Conservation (phyloP, 2,797 vertebrate genomes). For the Apodemus agrarius region DNA sequence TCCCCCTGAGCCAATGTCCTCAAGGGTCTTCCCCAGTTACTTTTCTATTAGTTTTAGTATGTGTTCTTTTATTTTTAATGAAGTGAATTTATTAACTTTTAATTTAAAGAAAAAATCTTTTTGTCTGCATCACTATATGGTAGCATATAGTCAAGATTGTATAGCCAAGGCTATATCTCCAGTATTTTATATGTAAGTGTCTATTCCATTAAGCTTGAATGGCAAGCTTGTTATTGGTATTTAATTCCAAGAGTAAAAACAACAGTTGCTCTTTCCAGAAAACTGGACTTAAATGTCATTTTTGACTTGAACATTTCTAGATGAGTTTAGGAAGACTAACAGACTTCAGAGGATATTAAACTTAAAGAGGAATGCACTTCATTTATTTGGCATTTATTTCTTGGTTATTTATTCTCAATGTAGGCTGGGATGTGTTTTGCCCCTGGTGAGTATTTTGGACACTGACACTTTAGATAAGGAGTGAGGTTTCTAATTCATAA, state of each 20-base stretch:
- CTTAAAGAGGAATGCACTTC: neutral
- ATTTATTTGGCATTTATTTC: neutral
- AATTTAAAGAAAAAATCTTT: neutral
- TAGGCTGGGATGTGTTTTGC: neutral
- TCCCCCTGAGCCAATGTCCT: no score
- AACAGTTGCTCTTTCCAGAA: neutral
- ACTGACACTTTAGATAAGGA: neutral
- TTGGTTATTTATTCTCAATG: neutral
- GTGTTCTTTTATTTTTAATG: slow-evolving; percentile 26
- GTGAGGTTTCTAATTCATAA: slow-evolving; percentile 26
- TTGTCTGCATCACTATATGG: neutral
- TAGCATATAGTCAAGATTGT: neutral
- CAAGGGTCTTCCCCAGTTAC: no score
- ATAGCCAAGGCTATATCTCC: neutral
- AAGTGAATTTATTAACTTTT: neutral
- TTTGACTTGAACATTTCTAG: neutral
- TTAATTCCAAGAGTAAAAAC: neutral
- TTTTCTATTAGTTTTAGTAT: no score
- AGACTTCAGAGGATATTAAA: neutral
- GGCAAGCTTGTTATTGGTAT: neutral
- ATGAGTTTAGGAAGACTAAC: neutral
- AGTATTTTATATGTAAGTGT: neutral
- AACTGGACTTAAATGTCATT: neutral
- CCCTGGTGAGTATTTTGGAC: neutral
- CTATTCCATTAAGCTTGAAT: neutral